Evolutionary conservation across 2,888 invertebrate species (phyloP).

Genomic region (Agonopterix subpropinquella): DNA sequence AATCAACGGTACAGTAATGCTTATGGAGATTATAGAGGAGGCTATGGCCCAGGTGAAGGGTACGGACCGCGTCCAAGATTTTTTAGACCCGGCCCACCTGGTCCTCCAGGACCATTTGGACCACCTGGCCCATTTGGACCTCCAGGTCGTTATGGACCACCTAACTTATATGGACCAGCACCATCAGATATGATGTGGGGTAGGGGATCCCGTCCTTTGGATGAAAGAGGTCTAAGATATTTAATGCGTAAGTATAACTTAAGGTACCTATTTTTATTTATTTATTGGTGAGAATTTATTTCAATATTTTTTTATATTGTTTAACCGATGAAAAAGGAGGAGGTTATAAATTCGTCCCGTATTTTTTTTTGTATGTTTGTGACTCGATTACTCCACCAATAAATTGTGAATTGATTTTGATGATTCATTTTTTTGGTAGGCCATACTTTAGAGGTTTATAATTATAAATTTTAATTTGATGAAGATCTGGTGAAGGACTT

Average conservation of each 20-base stretch:
- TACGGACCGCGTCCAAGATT: constrained; percentile 9
- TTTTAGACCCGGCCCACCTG: constrained; percentile 10
- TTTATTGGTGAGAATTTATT: not conserved
- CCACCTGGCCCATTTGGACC: constrained; percentile 6
- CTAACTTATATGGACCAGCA: not conserved
- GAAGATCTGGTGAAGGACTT: no score
- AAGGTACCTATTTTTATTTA: no score
- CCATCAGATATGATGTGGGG: not conserved
- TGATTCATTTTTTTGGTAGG: no score
- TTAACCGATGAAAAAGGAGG: no score
- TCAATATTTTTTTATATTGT: no score
- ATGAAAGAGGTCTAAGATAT: not conserved
- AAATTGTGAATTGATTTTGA: no score
- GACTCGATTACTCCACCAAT: no score
- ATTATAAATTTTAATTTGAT: no score
- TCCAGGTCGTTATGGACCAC: not conserved
- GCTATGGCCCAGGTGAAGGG: constrained; percentile 27
- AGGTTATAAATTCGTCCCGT: no score
- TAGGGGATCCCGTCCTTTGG: not conserved
- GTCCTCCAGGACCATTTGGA: constrained; percentile 13
- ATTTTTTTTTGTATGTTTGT: no score
- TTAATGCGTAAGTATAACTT: not conserved
- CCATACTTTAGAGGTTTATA: no score
- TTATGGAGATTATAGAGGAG: constrained; percentile 45
- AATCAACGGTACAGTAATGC: constrained; percentile 41